Percentiles rank a stretch among this genome's conserved stretches.
Conservation (phyloP, 1,140 invertebrate genomes). For the Orchestia grillus region DNA sequence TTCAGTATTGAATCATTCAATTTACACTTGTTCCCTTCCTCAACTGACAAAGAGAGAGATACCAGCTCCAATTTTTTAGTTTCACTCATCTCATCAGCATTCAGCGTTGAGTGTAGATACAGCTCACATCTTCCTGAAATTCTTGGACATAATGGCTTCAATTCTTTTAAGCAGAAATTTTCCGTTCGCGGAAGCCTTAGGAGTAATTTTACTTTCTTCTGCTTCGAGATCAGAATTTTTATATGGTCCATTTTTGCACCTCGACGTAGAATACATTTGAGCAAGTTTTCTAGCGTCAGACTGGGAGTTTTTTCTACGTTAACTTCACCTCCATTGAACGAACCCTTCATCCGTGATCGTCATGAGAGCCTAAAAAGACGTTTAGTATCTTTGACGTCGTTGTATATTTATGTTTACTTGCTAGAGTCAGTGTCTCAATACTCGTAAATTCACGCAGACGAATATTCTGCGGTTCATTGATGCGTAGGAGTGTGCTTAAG, state of each 20-base stretch:
- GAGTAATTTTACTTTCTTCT: not conserved
- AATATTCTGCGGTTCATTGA: not conserved
- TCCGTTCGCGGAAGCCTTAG: not conserved
- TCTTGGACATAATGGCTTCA: not conserved
- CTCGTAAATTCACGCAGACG: not conserved
- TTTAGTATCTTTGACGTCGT: too few species aligned
- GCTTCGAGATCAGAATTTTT: not conserved
- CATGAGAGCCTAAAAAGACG: too few species aligned
- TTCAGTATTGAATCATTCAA: not conserved
- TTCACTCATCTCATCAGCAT: not conserved
- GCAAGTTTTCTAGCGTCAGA: not conserved
- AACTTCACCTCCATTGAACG: not conserved
- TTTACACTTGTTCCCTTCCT: not conserved
- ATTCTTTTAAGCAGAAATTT: not conserved
- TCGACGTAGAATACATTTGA: not conserved
- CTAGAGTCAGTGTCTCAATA: not conserved
- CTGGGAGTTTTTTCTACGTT: not conserved
- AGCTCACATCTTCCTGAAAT: not conserved
- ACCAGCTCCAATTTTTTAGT: not conserved
- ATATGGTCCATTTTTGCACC: not conserved
- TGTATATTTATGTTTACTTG: not conserved
- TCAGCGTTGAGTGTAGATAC: not conserved
- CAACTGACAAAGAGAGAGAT: not conserved
- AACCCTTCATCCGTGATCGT: not conserved
- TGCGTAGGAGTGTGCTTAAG: not conserved